Percentiles rank a stretch among this genome's conserved stretches.
Evolutionary conservation across 2,797 vertebrate genomes (phyloP).

Genomic region (Bradypodion pumilum): DNA sequence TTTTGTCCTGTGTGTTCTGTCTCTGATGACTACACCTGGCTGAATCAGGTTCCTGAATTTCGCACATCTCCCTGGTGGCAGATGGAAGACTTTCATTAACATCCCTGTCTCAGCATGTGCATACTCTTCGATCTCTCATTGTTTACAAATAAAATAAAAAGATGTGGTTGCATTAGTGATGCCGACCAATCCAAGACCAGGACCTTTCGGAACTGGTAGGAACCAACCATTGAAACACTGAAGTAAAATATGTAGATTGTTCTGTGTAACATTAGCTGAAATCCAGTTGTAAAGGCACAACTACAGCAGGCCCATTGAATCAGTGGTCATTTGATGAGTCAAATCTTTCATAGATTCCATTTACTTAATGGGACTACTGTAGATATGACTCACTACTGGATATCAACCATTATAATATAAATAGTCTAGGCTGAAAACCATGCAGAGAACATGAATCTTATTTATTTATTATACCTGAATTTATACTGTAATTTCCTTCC

Average conservation of each 20-base stretch:
- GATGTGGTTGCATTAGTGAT: not conserved
- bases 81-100: not conserved
- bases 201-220: not conserved
- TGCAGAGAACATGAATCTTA: not conserved
- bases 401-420: not conserved
- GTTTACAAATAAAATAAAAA: not conserved
- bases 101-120: not conserved
- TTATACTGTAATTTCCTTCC: not conserved
- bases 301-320: too few species aligned
- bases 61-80: not conserved
- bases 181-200: not conserved
- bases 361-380: too few species aligned
- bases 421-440: not conserved
- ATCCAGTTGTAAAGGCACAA: too few species aligned
- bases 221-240: not conserved
- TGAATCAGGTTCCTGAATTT: not conserved
- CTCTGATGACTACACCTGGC: not conserved
- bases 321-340: too few species aligned
- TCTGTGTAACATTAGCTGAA: too few species aligned
- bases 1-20: not conserved
- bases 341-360: too few species aligned
- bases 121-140: not conserved
- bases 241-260: not conserved
- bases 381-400: not conserved
- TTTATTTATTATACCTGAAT: not conserved